phyloP scores from a whole-genome alignment of 1,140 invertebrate genomes.

The Cherax destructor region DNA sequence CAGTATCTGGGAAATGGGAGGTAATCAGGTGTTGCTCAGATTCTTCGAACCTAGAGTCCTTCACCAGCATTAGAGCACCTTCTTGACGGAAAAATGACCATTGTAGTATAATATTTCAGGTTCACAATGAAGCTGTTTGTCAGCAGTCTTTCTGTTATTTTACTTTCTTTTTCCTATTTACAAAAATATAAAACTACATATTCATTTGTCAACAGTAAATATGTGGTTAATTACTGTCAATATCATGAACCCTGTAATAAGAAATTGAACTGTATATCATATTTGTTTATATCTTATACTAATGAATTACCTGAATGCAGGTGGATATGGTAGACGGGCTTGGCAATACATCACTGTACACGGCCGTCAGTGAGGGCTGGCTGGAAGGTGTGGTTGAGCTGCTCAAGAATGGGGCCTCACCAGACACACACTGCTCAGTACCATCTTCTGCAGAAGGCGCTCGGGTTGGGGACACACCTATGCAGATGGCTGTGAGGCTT shows the following conservation, averaged over 20 bases:
- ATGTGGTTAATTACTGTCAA: too few relatives aligned
- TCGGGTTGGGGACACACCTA: not conserved
- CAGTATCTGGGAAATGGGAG: too few relatives aligned
- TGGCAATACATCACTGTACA: slow-evolving; percentile 24
- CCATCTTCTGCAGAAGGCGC: not conserved
- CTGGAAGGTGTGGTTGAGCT: slow-evolving; percentile 18
- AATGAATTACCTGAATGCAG: not conserved
- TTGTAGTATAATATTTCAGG: too few relatives aligned
- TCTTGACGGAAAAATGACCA: too few relatives aligned
- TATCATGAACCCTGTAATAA: not conserved
- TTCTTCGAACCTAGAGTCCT: too few relatives aligned
- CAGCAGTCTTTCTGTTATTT: too few relatives aligned
- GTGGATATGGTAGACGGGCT: not conserved
- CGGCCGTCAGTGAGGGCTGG: slow-evolving; percentile 29
- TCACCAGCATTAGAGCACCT: too few relatives aligned
- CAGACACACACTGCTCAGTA: not conserved
- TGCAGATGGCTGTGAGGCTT: slow-evolving; percentile 14
- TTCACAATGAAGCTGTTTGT: not conserved
- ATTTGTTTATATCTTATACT: not conserved
- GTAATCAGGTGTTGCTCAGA: too few relatives aligned
- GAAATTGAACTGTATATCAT: not conserved
- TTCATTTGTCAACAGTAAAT: too few relatives aligned
- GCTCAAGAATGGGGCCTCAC: slow-evolving; percentile 44
- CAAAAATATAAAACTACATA: not conserved
- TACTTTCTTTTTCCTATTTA: not conserved